A percentile compares a stretch with the other conserved stretches of the same genome.
Conservation (phyloP, 1,140 invertebrate species). For the Sminthurinus signatus region DNA sequence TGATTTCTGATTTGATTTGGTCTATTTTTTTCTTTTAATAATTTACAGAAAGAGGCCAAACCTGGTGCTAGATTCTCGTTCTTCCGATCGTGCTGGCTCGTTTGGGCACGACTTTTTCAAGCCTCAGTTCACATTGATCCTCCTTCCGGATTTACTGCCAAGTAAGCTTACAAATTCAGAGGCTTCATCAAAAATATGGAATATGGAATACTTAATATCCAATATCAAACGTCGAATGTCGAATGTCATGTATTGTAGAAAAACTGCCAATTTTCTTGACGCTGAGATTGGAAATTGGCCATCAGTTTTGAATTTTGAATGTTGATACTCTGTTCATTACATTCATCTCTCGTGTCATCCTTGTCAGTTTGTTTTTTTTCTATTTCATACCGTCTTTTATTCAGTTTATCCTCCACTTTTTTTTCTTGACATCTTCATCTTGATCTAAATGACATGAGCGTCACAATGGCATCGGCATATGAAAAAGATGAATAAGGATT, state of each 20-base stretch:
- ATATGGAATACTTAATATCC: not conserved
- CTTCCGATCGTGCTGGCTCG: constrained; percentile 95
- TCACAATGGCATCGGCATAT: too few species aligned
- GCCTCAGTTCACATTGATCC: constrained; percentile 94
- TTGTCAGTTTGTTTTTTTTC: not conserved
- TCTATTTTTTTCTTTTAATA: too few species aligned
- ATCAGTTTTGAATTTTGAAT: too few species aligned
- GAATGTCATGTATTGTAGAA: too few species aligned
- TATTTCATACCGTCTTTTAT: not conserved
- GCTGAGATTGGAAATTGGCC: too few species aligned
- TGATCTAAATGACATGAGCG: too few species aligned
- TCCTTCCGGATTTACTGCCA: constrained; percentile 83
- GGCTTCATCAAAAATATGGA: not conserved
- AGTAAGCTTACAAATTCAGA: constrained; percentile 47
- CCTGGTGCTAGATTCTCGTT: constrained; percentile 70
- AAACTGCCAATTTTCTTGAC: too few species aligned
- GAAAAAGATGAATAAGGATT: too few species aligned
- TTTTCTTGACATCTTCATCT: constrained; percentile 7
- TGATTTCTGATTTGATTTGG: too few species aligned
- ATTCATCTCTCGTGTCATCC: not conserved
- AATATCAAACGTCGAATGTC: too few species aligned
- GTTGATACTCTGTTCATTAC: too few species aligned
- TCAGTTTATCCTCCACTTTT: constrained; percentile 8
- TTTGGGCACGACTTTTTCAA: constrained; percentile 99
- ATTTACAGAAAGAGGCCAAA: constrained; percentile 27